These are phyloP conservation scores for Rhadinocentrus ornatus DNA, from an alignment of 2,797 vertebrate species.

Conservation along the genomic window DNA sequence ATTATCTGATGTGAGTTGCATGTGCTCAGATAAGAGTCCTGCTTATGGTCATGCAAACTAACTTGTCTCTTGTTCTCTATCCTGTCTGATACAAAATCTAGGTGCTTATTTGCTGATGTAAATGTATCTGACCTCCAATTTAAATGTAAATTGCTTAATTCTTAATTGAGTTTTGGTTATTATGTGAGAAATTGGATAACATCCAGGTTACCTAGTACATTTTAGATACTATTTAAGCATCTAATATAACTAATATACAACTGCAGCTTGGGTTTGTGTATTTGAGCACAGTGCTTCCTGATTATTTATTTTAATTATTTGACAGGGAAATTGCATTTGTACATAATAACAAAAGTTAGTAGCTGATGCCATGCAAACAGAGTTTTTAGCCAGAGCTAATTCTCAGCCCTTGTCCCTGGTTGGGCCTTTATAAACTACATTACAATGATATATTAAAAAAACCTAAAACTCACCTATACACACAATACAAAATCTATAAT, in stretches of 20 bases:
- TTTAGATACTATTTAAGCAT: neutral
- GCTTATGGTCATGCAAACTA: neutral
- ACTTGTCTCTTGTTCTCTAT: neutral
- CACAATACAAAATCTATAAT: no score
- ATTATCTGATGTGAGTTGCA: neutral
- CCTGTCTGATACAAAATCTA: neutral
- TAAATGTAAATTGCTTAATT: neutral
- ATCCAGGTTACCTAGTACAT: no score
- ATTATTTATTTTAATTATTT: no score
- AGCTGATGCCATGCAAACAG: no score
- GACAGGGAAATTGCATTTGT: no score
- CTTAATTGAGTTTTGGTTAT: neutral
- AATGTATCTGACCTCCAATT: neutral
- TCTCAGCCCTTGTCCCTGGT: no score
- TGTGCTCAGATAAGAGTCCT: neutral
- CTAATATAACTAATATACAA: neutral
- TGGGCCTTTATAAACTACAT: no score
- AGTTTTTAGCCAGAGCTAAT: no score
- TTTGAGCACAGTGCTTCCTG: no score
- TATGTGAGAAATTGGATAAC: neutral
- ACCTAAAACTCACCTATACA: no score
- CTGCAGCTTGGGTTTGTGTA: neutral
- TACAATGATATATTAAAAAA: no score
- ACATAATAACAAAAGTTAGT: no score
- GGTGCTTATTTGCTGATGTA: neutral